Conservation (phyloP, 2,797 vertebrate genomes). For the Sardinella longiceps region DNA sequence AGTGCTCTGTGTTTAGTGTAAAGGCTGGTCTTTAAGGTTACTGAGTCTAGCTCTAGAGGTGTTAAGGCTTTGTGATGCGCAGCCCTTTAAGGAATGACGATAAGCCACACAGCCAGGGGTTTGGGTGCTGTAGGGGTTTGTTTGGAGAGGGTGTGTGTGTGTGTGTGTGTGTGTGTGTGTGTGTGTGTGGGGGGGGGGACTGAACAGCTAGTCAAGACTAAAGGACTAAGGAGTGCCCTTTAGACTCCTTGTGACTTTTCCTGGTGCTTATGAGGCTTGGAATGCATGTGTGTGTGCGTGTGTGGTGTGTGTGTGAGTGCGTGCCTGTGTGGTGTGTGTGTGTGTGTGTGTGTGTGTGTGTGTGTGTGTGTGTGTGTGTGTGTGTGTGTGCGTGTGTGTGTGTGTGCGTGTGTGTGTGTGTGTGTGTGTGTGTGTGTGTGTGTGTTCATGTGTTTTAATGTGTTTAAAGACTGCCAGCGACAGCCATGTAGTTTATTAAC, state of each 20-base stretch:
- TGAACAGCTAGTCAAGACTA: not conserved
- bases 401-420: not conserved
- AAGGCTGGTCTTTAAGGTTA: not conserved
- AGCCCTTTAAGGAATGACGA: conserved; percentile 56
- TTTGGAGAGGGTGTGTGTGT: not conserved
- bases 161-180: conserved; percentile 24
- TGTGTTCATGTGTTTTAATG: not conserved
- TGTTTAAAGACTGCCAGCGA: conserved; percentile 57
- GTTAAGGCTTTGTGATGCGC: conserved; percentile 33
- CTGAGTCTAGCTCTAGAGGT: not conserved
- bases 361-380: conserved; percentile 23
- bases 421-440: not conserved
- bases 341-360: not conserved
- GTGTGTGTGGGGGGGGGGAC: not conserved
- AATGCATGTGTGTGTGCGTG: conserved; percentile 62
- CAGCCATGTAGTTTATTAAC: conserved; percentile 62
- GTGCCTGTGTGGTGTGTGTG: not conserved
- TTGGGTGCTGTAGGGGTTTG: not conserved
- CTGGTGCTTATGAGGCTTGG: conserved; percentile 40
- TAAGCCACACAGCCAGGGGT: conserved; percentile 51
- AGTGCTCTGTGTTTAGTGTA: not conserved
- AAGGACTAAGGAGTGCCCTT: conserved; percentile 60
- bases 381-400: not conserved
- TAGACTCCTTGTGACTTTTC: conserved; percentile 65
- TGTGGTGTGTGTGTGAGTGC: not conserved